Conservation (phyloP, 2,797 vertebrate genomes). For the Epinephelus awoara region DNA sequence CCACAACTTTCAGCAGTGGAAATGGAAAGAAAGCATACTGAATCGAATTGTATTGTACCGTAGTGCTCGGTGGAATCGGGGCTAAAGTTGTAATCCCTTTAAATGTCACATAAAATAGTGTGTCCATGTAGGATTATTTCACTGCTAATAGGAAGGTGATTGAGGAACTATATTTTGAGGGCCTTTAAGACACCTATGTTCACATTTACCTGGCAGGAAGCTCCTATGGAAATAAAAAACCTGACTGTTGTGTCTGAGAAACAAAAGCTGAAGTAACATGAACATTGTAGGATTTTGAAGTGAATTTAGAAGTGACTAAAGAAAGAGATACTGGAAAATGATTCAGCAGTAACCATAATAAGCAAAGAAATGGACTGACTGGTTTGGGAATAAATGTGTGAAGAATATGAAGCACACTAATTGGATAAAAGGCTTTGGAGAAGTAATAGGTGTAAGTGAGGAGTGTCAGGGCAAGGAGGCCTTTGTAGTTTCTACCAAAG, state of each 20-base stretch:
- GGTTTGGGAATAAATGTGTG: too few species aligned
- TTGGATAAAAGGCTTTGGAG: conserved; percentile 16
- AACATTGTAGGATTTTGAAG: neutral
- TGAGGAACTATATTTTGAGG: neutral
- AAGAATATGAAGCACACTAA: conserved; percentile 14
- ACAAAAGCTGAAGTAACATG: too few species aligned
- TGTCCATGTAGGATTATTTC: too few species aligned
- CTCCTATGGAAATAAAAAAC: too few species aligned
- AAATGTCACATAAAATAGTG: too few species aligned
- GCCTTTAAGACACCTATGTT: neutral
- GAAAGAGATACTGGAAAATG: neutral
- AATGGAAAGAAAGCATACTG: too few species aligned
- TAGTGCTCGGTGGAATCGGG: too few species aligned
- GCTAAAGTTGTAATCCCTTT: too few species aligned
- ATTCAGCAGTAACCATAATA: conserved; percentile 14
- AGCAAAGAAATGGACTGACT: neutral
- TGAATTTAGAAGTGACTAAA: conserved; percentile 6
- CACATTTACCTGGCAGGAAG: too few species aligned
- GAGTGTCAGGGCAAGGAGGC: neutral
- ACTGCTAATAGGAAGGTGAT: neutral
- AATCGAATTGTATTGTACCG: too few species aligned
- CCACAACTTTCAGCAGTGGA: too few species aligned
- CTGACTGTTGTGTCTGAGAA: too few species aligned
- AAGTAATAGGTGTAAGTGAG: conserved; percentile 12
- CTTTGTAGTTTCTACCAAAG: neutral